Evolutionary conservation across 2,888 invertebrate genomes (phyloP).

Genomic region (Stictocephala bisonia): DNA sequence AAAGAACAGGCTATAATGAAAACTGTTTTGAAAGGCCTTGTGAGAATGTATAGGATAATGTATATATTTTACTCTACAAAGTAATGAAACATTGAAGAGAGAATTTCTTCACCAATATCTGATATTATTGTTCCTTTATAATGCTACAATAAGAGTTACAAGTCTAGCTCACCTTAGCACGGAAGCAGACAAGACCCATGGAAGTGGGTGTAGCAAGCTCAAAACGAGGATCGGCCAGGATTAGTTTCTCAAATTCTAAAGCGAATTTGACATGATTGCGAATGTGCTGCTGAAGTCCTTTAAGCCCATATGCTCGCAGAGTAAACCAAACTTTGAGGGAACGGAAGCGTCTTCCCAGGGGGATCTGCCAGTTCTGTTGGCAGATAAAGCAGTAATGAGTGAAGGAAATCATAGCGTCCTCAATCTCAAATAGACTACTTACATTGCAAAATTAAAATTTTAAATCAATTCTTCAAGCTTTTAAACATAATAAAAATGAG

Average conservation of each 20-base stretch:
- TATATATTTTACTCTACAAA: not conserved
- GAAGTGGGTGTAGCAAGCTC: constrained; percentile 78
- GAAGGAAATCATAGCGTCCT: not conserved
- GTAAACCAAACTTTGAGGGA: constrained; percentile 96
- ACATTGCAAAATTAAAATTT: not conserved
- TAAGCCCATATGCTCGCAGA: constrained; percentile 82
- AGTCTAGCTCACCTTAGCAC: constrained; percentile 72
- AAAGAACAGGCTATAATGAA: no score
- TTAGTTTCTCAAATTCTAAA: constrained; percentile 78
- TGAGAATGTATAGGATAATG: no score
- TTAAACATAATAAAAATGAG: no score
- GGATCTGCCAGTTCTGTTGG: constrained; percentile 92
- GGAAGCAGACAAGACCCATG: constrained; percentile 91
- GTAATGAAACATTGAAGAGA: not conserved
- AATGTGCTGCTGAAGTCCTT: constrained; percentile 81
- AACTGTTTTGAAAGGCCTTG: no score
- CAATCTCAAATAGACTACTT: not conserved
- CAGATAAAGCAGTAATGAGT: constrained; percentile 64
- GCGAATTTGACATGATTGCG: constrained; percentile 81
- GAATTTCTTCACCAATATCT: not conserved
- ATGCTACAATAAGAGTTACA: not conserved
- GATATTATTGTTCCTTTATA: not conserved
- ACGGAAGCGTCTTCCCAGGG: constrained; percentile 87
- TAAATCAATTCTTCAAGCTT: no score
- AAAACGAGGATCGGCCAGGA: constrained; percentile 79